These are phyloP conservation scores for Samia ricini DNA, from an alignment of 1,140 invertebrate species.

Conservation along the genomic window DNA sequence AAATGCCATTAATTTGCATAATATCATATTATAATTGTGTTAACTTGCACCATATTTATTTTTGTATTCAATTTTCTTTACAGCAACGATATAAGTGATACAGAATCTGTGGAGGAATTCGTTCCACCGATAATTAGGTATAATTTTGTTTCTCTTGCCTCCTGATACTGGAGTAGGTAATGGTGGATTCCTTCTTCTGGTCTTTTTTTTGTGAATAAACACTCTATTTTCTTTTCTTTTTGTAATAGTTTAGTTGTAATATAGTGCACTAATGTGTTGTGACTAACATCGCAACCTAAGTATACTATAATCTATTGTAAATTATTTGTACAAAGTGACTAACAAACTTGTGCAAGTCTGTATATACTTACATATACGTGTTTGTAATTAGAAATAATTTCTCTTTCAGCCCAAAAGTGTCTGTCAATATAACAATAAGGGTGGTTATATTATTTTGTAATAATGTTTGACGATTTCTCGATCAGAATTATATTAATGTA, in stretches of 20 bases:
- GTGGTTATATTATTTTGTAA: too few species aligned
- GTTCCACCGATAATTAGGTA: constrained; percentile 48
- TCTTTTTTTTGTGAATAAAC: constrained; percentile 37
- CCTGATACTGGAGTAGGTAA: constrained; percentile 20
- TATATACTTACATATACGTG: not conserved
- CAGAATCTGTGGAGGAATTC: constrained; percentile 32
- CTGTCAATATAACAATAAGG: not conserved
- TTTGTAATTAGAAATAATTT: not conserved
- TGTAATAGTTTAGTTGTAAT: constrained; percentile 11
- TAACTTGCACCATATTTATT: constrained; percentile 20
- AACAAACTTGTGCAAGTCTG: not conserved
- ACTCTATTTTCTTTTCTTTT: constrained; percentile 12
- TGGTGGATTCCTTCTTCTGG: constrained; percentile 5
- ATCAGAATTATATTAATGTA: too few species aligned
- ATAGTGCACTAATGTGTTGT: constrained; percentile 16
- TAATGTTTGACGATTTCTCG: too few species aligned
- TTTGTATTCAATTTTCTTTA: constrained; percentile 53
- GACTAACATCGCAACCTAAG: constrained; percentile 23
- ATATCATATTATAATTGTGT: constrained; percentile 4
- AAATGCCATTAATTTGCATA: too few species aligned
- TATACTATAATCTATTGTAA: not conserved
- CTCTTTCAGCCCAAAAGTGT: not conserved
- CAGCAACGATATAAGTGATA: constrained; percentile 62
- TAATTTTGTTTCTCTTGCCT: constrained; percentile 30
- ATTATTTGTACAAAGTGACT: not conserved